Conservation (phyloP, 1,140 invertebrate species). For the Capitella teleta region DNA sequence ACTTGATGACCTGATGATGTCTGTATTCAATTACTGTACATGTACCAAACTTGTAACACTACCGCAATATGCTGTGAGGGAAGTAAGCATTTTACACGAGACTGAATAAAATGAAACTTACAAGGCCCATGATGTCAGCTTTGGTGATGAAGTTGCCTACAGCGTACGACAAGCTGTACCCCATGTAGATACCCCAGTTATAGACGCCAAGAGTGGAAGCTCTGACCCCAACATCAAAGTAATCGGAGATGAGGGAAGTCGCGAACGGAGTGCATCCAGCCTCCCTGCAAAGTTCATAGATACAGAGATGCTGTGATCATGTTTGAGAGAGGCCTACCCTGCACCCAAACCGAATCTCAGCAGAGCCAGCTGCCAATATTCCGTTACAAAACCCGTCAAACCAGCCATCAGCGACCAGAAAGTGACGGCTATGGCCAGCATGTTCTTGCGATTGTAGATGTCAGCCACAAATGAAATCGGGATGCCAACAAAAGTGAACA, state of each 20-base stretch:
- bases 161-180: constrained; percentile 66
- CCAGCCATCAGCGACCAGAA: constrained; percentile 71
- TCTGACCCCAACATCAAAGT: constrained; percentile 51
- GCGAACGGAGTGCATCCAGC: constrained; percentile 81
- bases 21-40: too few species aligned
- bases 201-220: constrained; percentile 83
- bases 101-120: neutral
- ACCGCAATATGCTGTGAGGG: too few species aligned
- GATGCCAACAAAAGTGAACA: constrained; percentile 76
- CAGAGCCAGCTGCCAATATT: constrained; percentile 81
- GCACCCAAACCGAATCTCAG: constrained; percentile 73
- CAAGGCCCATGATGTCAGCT: constrained; percentile 3
- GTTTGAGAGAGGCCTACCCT: constrained; percentile 46
- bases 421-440: constrained; percentile 63
- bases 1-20: too few species aligned
- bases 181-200: constrained; percentile 92
- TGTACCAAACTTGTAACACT: too few species aligned
- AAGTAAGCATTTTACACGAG: too few species aligned
- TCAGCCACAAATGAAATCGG: constrained; percentile 70
- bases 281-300: constrained; percentile 50
- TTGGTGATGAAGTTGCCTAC: constrained; percentile 11
- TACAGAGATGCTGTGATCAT: neutral
- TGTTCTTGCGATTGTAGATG: constrained; percentile 47
- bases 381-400: constrained; percentile 63
- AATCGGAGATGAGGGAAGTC: constrained; percentile 71